Evolutionary conservation across 2,888 invertebrate species (phyloP), one percentile per base, ranked within the genome.

Genomic region (Antheraea yamamai): DNA sequence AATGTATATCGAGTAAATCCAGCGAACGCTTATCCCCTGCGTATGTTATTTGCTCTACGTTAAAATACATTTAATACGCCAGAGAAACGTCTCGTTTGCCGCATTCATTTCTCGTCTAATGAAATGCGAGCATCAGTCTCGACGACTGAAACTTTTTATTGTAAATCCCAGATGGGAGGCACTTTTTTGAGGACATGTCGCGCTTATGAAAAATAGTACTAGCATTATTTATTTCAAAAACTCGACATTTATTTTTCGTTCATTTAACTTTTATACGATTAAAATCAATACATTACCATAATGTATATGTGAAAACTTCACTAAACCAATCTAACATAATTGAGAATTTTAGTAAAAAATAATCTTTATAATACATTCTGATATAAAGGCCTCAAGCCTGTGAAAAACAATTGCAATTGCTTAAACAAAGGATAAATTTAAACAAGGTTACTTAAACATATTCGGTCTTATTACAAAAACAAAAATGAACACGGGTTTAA

Each of bases 81-180:
- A 85, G 81, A 85, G 85, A 88, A 88, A 84, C 81, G 86, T 84
- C 86, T 86, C 89, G 82, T 90, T 89, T 90, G 88, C 87, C 88
- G 86, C 88, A 88, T 92, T 91, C 90, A 91, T 90, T 88, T 86
- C 87, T 86, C 88, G 88, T 79, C 86, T 91, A 90, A 92, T 91
- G 89, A 92, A 92, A 92, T 91, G 89, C 88, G 89, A 89, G 87
- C 88, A 85, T 86, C 83, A 83, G 83, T 81, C 85, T 87, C 84
- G 83, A 85, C 85, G 84, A 83, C 84, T 85, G 85, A 85, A 85
- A 88, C 87, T 91, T 91, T 91, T 91, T 90, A 88, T 90, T 88
- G 88, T 87, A 87, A 88, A 87, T 84, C 85, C 83, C 83, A 83
- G 83, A 83, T 83, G 83, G 84, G 83, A 84, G 85, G 82, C 81